Evolutionary conservation across 2,888 invertebrate species (phyloP).

Genomic region (Euzophera pinguis): DNA sequence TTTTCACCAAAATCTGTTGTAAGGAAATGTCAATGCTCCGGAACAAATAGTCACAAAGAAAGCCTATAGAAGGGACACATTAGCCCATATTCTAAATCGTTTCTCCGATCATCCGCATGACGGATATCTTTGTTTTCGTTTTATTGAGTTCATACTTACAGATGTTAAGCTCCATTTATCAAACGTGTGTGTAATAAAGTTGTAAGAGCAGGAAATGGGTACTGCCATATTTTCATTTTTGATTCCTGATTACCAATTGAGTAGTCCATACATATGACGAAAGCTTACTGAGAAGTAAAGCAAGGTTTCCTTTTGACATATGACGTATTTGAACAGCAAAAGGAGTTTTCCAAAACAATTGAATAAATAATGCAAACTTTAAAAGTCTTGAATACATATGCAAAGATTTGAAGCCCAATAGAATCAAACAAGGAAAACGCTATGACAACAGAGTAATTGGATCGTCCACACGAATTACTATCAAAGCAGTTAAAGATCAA

Average conservation of each 20-base stretch:
- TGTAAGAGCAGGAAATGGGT: neutral
- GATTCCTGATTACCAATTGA: no score
- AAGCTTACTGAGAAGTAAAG: no score
- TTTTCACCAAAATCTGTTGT: neutral
- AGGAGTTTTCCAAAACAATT: no score
- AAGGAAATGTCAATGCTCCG: neutral
- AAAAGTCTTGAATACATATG: no score
- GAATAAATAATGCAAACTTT: no score
- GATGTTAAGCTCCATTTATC: neutral
- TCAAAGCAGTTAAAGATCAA: neutral
- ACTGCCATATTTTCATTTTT: no score
- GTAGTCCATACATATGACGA: no score
- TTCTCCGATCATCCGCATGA: constrained; percentile 5
- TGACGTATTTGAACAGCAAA: no score
- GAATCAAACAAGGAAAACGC: no score
- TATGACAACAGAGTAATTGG: no score
- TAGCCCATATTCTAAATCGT: constrained; percentile 4
- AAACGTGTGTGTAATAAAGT: neutral
- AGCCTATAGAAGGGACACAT: constrained; percentile 1
- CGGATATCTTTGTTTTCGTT: constrained; percentile 14
- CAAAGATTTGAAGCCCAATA: no score
- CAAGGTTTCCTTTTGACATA: no score
- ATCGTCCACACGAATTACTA: neutral
- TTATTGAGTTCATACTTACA: constrained; percentile 1
- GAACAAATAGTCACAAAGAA: neutral